phyloP scores from a whole-genome alignment of 2,113 vertebrate species.

The Mesitornis unicolor region DNA sequence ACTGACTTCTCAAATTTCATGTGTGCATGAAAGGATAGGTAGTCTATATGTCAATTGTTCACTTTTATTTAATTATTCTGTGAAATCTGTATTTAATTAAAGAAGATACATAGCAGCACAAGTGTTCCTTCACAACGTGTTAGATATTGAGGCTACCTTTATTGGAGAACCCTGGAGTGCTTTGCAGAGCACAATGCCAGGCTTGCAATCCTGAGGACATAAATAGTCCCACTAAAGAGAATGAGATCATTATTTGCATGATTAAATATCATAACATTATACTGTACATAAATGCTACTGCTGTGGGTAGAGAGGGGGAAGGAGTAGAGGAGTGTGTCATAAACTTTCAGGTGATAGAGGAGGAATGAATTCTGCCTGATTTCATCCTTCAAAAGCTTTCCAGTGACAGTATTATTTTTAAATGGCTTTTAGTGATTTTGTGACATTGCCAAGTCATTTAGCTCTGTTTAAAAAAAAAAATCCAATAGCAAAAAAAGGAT shows the following conservation, averaged over 20 bases:
- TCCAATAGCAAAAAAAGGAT: background rate
- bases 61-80: background rate
- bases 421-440: constrained; percentile 50
- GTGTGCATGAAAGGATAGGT: background rate
- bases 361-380: constrained; percentile 18
- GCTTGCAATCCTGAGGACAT: background rate
- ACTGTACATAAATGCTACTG: constrained; percentile 19
- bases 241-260: constrained; percentile 52
- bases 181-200: background rate
- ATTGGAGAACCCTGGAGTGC: background rate
- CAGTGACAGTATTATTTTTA: constrained; percentile 51
- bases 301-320: constrained; percentile 54
- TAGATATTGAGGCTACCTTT: background rate
- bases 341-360: constrained; percentile 55
- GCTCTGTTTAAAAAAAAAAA: background rate
- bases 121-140: background rate
- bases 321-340: constrained; percentile 19
- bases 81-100: background rate
- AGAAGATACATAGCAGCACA: background rate
- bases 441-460: constrained; percentile 50
- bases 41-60: background rate
- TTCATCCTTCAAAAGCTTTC: constrained; percentile 43
- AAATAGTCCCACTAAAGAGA: constrained; percentile 12
- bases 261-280: constrained; percentile 53
- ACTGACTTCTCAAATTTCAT: background rate